Evolutionary conservation across 1,140 invertebrate genomes (phyloP), one percentile per base, ranked within the genome.

Genomic region (Arctopsyche grandis): DNA sequence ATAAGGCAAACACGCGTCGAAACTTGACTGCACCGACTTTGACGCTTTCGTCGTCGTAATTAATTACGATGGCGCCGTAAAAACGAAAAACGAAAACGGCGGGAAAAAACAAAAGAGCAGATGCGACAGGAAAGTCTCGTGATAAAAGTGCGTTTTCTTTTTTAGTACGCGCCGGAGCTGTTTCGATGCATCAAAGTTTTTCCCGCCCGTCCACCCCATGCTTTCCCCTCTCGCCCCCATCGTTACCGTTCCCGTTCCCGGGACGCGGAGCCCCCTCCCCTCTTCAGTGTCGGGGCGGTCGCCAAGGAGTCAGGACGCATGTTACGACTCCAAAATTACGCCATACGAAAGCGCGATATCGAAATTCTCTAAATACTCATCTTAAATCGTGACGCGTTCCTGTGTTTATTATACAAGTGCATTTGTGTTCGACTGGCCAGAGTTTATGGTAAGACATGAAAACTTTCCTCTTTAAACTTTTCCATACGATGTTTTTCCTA

Each of bases 121-220:
- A 52, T 52, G 12, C 10, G 48, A 52, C 16, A 4, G 63, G 22
- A 78, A 74, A 63, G 75, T 66, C 60, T 69, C 75, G 73, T 75
- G 75, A 78, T 80, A 80, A 80, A 80, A 80, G 74, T 78, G 75
- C 75, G 75, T 77, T 77, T 75, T 44, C 75, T 74, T 74, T 74
- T 78, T 78, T 66, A 24, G 5, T 12, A 26, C 21, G 21, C 48
- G 10, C 16, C 48, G 48, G 48, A 7, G 56, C 29, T 5, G 16
- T 38, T 74, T 16, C 14, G 78, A 81, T 78, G 80, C 73, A 81
- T 79, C 80, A 79, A 81, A 77, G 63, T 63, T 78, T 81, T 81
- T 81, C 80, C 80, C 76, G 80, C 71, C 44, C 46, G 38, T 24
- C 21, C 48, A 16, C 46, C 48, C 12, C 77, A 44, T 22, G n/a